A percentile compares a stretch with the other conserved stretches of the same genome.
Evolutionary conservation across 1,140 invertebrate genomes (phyloP).

Genomic region (Pomacea maculata): DNA sequence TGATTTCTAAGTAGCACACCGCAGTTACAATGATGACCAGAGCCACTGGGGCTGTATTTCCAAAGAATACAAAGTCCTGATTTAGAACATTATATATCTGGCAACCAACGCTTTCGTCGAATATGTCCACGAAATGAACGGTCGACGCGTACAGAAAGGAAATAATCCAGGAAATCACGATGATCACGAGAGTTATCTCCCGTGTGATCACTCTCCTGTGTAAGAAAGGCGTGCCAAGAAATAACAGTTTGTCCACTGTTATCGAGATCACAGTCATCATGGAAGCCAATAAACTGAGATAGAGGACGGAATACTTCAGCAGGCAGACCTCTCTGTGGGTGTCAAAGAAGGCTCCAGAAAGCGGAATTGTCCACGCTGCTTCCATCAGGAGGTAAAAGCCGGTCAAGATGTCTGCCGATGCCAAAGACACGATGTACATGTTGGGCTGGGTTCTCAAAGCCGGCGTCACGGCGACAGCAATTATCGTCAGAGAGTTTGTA

Average conservation of each 20-base stretch:
- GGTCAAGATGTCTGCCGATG: conserved; percentile 13
- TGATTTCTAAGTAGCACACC: conserved; percentile 6
- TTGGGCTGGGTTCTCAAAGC: conserved; percentile 3
- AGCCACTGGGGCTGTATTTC: not conserved
- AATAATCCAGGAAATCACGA: not conserved
- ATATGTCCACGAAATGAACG: not conserved
- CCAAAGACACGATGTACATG: conserved; percentile 27
- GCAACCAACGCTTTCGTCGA: not conserved
- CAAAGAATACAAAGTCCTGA: not conserved
- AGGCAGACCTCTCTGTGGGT: not conserved
- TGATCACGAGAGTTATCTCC: conserved; percentile 1
- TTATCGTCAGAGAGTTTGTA: conserved; percentile 18
- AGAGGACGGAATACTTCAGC: conserved; percentile 1
- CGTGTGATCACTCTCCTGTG: not conserved
- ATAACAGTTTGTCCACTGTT: conserved; percentile 4
- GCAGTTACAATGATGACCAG: conserved; percentile 3
- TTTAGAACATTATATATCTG: not conserved
- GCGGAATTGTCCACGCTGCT: not conserved
- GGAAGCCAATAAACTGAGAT: conserved; percentile 1
- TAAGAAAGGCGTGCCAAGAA: conserved; percentile 1
- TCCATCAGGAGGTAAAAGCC: conserved; percentile 7
- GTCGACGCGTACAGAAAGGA: not conserved
- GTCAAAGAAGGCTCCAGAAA: not conserved
- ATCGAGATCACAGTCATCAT: conserved; percentile 12
- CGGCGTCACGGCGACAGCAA: conserved; percentile 6